A percentile compares a stretch with the other conserved stretches of the same genome.
These are phyloP conservation scores for Nephrocerus scutellatus DNA, from an alignment of 2,888 invertebrate species.

Conservation along the genomic window DNA sequence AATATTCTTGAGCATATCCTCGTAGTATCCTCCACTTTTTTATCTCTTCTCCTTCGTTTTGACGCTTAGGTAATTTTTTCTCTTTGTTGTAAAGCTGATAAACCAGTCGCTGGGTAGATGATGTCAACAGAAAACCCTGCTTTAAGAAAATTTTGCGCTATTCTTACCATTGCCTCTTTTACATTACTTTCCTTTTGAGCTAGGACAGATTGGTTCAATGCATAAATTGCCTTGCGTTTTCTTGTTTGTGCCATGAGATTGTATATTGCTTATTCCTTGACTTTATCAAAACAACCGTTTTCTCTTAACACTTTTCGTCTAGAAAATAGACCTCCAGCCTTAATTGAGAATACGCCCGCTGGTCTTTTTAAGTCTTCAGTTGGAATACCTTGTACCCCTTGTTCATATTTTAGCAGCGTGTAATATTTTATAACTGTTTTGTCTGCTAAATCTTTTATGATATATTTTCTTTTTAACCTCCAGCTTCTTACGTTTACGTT, in stretches of 20 bases:
- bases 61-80: neutral
- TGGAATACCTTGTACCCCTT: neutral
- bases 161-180: neutral
- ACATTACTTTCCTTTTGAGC: neutral
- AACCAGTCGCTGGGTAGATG: neutral
- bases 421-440: neutral
- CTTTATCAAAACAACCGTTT: neutral
- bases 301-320: neutral
- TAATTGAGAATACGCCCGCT: neutral
- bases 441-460: neutral
- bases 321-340: neutral
- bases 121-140: neutral
- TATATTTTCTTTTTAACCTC: neutral
- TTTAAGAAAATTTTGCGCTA: neutral
- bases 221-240: neutral
- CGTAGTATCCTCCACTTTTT: neutral
- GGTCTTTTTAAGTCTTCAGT: neutral
- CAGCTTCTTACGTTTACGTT: neutral
- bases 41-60: neutral
- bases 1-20: neutral
- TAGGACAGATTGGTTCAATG: neutral
- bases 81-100: neutral
- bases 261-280: neutral
- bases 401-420: neutral
- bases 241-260: neutral